Conservation (phyloP, 92 coral and sea anemone genomes). For the Blastomussa wellsi region DNA sequence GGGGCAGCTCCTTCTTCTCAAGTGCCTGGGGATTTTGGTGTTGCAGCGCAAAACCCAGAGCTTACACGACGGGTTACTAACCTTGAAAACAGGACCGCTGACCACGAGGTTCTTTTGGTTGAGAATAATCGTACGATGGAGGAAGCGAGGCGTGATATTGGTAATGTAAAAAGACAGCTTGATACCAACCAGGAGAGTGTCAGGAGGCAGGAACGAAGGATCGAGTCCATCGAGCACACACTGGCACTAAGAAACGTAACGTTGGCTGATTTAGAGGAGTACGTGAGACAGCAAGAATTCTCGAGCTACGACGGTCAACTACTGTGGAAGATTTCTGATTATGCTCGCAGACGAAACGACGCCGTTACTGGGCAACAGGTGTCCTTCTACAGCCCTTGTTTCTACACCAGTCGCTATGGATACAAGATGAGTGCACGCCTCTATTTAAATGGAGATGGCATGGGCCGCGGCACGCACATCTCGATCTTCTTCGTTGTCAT, state of each 20-base stretch:
- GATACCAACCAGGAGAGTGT: conserved; percentile 24
- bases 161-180: conserved; percentile 27
- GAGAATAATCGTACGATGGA: conserved; percentile 37
- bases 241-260: conserved; percentile 47
- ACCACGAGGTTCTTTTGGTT: conserved; percentile 38
- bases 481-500: conserved; percentile 63
- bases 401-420: conserved; percentile 65
- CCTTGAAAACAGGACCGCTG: conserved; percentile 32
- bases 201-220: conserved; percentile 35
- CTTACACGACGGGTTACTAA: conserved; percentile 19
- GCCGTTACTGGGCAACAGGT: conserved; percentile 42
- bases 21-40: background rate
- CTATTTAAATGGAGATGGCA: conserved; percentile 65
- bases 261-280: conserved; percentile 51
- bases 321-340: conserved; percentile 55
- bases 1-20: background rate
- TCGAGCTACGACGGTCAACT: conserved; percentile 53
- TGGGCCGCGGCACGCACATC: conserved; percentile 57
- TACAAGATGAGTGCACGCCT: conserved; percentile 73
- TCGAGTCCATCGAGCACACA: conserved; percentile 47
- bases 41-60: background rate
- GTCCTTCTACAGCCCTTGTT: conserved; percentile 63
- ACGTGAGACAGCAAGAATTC: conserved; percentile 39
- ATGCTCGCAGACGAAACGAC: conserved; percentile 43
- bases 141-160: conserved; percentile 24